Evolutionary conservation across 2,888 invertebrate species (phyloP), one percentile per base, ranked within the genome.

Genomic region (Helleia helle): DNA sequence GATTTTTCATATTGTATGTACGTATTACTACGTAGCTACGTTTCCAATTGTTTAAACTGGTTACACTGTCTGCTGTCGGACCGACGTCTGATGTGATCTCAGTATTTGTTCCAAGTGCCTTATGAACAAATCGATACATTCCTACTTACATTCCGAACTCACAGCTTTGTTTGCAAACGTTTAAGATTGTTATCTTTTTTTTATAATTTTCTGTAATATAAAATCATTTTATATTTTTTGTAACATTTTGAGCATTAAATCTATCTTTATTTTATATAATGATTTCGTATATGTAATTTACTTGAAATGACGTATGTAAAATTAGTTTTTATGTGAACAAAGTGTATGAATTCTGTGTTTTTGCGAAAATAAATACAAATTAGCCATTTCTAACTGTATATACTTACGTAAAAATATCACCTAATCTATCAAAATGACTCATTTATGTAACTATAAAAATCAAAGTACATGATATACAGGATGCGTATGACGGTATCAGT

Each of bases 101-200:
- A 59, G 62, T 76, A 77, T 80, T 80, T 76, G 77, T 83, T 84
- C 71, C 70, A 81, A 81, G 80, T 84, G 83, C 81, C 83, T 83
- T 83, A 83, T 64, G 73, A 79, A 75, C 74, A 77, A 79, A 76
- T 76, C 62, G 59, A 69, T 66, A 63, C 73, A 81, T 77, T 79
- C 73, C 74, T 71, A 69, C 54, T 56, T 60, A 65, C 70, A 76
- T 74, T 77, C 69, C 73, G 29, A 15, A 7, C 14, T 30, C 4
- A 9, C 18, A 22, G n/a, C 24, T 24, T 13, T 8, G 4, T 14
- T 34, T 18, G 34, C 34, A 7, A 2, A 5, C 22, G 22, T 22
- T 22, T 22, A n/a, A n/a, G n/a, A n/a, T n/a, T n/a, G n/a, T n/a
- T n/a, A n/a, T n/a, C n/a, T n/a, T n/a, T n/a, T n/a, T n/a, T n/a